Percentiles rank a stretch among this genome's conserved stretches.
phyloP scores from a whole-genome alignment of 2,888 invertebrate genomes.

The Stenchaetothrips biformis region DNA sequence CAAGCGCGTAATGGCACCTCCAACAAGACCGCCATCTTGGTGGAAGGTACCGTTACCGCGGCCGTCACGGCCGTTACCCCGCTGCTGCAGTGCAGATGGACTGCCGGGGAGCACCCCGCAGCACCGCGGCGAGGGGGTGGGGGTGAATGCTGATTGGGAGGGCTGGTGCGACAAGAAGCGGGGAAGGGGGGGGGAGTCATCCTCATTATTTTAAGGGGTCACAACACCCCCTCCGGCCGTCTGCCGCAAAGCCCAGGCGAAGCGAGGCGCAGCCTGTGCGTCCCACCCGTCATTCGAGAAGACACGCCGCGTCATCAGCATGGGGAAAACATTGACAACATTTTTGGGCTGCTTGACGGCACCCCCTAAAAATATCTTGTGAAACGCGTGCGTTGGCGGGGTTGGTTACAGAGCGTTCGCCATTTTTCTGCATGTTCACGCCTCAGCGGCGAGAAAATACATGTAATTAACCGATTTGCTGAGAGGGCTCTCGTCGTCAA shows the following conservation, averaged over 20 bases:
- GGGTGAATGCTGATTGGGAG: neutral
- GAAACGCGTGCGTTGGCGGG: no score
- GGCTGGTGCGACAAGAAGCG: neutral
- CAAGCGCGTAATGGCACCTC: no score
- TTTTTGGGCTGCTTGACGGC: no score
- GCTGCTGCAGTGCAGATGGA: neutral
- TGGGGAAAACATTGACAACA: no score
- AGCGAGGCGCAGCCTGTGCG: neutral
- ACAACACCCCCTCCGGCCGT: neutral
- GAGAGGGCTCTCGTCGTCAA: no score
- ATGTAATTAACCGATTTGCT: no score
- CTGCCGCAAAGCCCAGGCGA: neutral
- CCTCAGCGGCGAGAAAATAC: no score
- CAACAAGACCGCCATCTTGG: neutral
- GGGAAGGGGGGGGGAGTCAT: neutral
- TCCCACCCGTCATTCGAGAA: no score
- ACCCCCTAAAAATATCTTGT: no score
- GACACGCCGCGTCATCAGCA: no score
- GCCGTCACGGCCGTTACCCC: neutral
- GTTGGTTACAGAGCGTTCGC: no score
- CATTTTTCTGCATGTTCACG: no score
- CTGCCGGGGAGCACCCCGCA: neutral
- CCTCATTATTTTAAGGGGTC: slow-evolving; percentile 9
- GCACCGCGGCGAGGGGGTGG: neutral
- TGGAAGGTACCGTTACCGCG: neutral